These are phyloP conservation scores for Ptychodera flava DNA, from an alignment of 35 echinoderm and acorn worm species.

Conservation along the genomic window DNA sequence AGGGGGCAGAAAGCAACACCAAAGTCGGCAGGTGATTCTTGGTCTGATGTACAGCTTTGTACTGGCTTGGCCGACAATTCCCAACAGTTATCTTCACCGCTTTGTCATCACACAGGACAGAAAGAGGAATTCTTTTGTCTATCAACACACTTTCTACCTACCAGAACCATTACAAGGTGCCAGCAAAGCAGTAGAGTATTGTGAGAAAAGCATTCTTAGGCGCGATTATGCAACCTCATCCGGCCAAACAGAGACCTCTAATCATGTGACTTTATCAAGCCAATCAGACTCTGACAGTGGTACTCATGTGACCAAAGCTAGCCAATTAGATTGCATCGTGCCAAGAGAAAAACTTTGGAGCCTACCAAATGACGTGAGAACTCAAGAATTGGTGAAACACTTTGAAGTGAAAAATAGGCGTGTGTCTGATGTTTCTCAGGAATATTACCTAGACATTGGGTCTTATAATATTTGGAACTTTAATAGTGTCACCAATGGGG, in stretches of 20 bases:
- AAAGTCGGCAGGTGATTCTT: not conserved
- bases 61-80: not conserved
- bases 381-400: not conserved
- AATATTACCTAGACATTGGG: not conserved
- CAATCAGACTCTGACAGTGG: not conserved
- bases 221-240: not conserved
- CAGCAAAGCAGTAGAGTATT: too few relatives aligned
- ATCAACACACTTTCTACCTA: not conserved
- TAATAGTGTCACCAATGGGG: not conserved
- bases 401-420: not conserved
- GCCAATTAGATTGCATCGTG: not conserved
- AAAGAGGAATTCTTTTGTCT: not conserved
- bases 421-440: not conserved
- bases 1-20: not conserved
- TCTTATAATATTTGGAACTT: not conserved
- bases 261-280: not conserved
- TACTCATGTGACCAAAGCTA: not conserved
- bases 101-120: not conserved
- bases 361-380: not conserved
- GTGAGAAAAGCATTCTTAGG: too few relatives aligned
- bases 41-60: not conserved
- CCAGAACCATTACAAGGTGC: not conserved
- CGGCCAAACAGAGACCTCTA: not conserved
- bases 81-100: not conserved
- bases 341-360: not conserved